Conservation (phyloP, 2,888 invertebrate genomes). For the Leuctra nigra region DNA sequence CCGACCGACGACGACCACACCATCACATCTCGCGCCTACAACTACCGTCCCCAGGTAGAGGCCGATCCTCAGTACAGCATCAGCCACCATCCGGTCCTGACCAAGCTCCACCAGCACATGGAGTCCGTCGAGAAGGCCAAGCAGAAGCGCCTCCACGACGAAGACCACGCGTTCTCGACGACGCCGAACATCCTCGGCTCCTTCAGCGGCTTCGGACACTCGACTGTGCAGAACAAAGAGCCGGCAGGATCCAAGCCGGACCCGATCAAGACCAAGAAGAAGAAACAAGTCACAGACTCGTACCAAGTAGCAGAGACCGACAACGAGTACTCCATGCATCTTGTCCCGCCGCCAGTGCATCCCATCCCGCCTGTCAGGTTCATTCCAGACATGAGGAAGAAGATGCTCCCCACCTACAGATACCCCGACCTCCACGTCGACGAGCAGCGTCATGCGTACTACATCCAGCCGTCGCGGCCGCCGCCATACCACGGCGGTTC, state of each 20-base stretch:
- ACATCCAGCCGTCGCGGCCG: background rate
- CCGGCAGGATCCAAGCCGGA: conserved; percentile 43
- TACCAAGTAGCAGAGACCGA: background rate
- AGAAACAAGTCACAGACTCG: conserved; percentile 5
- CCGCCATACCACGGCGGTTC: background rate
- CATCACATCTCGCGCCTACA: background rate
- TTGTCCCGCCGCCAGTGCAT: conserved; percentile 22
- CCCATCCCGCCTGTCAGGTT: background rate
- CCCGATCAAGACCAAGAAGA: conserved; percentile 31
- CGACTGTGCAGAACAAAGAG: conserved; percentile 42
- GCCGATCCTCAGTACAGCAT: background rate
- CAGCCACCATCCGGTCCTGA: conserved; percentile 23
- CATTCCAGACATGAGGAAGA: background rate
- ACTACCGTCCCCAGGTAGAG: background rate
- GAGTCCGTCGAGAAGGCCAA: conserved; percentile 19
- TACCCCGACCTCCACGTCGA: conserved; percentile 16
- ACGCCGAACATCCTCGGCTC: conserved; percentile 42
- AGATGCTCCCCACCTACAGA: conserved; percentile 1
- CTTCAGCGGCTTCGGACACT: conserved; percentile 53
- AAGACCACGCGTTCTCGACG: conserved; percentile 17
- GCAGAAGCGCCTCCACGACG: conserved; percentile 15
- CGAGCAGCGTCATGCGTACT: conserved; percentile 14
- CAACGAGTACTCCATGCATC: conserved; percentile 19
- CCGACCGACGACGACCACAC: conserved; percentile 12
- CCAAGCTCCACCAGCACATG: conserved; percentile 24